Base-by-base conservation (phyloP, 2,888 invertebrate species). In the Scaptomyza cyrtandrae region DNA sequence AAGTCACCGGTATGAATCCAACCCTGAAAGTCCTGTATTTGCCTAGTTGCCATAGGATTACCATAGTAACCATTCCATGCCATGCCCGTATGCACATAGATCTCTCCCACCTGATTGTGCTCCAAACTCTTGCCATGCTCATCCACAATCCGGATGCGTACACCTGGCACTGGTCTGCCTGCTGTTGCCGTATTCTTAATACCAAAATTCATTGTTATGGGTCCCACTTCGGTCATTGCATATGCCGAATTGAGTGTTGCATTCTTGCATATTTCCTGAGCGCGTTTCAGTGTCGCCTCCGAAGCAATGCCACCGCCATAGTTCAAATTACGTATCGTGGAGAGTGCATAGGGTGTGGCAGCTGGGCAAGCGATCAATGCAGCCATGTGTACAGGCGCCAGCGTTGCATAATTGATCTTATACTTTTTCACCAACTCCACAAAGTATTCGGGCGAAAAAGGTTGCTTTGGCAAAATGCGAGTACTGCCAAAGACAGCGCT, bases 1-100 rank as follows among this genome's bases (percentile, higher is more conserved):
- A 91, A 14, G 56, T 92, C 92, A 3, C 92, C 92, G 0, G 90
- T 89, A 11, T 88, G 88, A 35, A 91, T 78, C 90, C 90, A 92
- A 16, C 86, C 87, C 33, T 91, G 83, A 1, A 59, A 61, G 60
- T 90, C 90, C 31, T 88, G 79, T 49, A 81, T 82, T 3, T 71
- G 70, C 1, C 62, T 63, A 0, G 91, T 90, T 14, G 84, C 90
- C 14, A 73, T 75, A 0, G 80, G 75, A 71, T 91, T 89, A 3
- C 76, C 76, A 39, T 87, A 89, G 43, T 92, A 92, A 0, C 92
- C 92, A 39, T 76, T 66, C 89, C 91, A 91, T 1, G 69, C 69
- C 46, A 71, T 70, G 0, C 60, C 71, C 0, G 68, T 76, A n/a
- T 87, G 78, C 10, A 86, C 72, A 33, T 78, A 85, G 19, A 92